These are phyloP conservation scores for Diacarnus erythraeanus DNA, from an alignment of 37 sponge, comb jelly and placozoan species.

Conservation along the genomic window DNA sequence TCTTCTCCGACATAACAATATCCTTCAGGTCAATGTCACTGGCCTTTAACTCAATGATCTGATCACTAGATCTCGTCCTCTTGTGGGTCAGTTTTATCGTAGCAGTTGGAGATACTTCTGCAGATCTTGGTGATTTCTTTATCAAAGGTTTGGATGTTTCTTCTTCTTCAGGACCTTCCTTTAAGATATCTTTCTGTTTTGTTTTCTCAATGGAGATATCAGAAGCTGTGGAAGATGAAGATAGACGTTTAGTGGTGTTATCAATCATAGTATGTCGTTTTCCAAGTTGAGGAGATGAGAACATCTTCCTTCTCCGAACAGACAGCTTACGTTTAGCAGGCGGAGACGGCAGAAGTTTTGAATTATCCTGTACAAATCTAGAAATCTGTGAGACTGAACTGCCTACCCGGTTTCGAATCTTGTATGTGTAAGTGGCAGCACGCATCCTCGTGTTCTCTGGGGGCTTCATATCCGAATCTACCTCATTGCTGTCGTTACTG, in stretches of 20 bases:
- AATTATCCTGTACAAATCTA: not conserved
- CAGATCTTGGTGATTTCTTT: not conserved
- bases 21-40: conserved; percentile 14
- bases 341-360: not conserved
- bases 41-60: conserved; percentile 1
- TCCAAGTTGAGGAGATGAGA: not conserved
- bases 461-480: not conserved
- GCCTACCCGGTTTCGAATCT: conserved; percentile 2
- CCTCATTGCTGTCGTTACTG: not conserved
- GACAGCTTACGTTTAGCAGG: not conserved
- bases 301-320: not conserved
- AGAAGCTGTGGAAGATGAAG: not conserved
- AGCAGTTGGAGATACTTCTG: conserved; percentile 2
- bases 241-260: not conserved
- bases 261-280: not conserved
- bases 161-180: not conserved
- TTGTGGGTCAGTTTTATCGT: not conserved
- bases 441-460: not conserved
- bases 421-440: not conserved
- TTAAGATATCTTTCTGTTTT: not conserved
- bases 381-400: conserved; percentile 2
- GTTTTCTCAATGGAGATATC: not conserved
- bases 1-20: conserved; percentile 17
- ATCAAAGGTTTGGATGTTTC: not conserved
- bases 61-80: conserved; percentile 5